Evolutionary conservation across 2,797 vertebrate species (phyloP), one percentile per base, ranked within the genome.

Genomic region (Myotis myotis): DNA sequence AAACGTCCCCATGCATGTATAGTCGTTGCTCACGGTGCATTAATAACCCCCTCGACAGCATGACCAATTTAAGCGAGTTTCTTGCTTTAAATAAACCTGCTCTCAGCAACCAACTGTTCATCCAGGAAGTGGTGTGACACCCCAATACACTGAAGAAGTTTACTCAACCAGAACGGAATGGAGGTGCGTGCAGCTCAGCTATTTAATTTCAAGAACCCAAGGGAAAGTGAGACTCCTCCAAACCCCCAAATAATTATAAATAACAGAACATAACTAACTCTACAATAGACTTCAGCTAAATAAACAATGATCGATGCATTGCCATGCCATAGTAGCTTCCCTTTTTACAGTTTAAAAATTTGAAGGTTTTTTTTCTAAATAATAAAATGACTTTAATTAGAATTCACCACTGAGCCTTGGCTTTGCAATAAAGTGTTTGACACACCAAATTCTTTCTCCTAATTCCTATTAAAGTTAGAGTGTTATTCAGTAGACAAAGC

Each of bases 1-100:
- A n/a, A 51, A 60, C n/a, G 23, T 66, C 55, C 83, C 87, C 89
- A 90, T 86, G 93, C 94, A 44, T 36, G 84, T 71, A 2, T 0
- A 16, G 88, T 68, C 88, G 36, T 38, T 96, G 33, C 82, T 89
- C 84, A 68, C 16, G 28, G 78, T n/a, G 60, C 93, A 47, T 2
- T 15, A 90, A 95, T 78, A 55, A 62, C 72, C 89, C 57, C 88
- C 95, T 93, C 36, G 41, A 68, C 96, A 96, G 96, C 60, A 66
- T 44, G 38, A 97, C 81, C 95, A 81, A 91, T 71, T 97, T 76
- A 95, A 96, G 93, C 22, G 80, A 83, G 91, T 86, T 89, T 83
- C 95, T 96, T 36, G 87, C 89, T 97, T 94, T 97, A 96, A 44
- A 95, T 89, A 97, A 97, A 96, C 92, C 82, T 88, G 79, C 71